Percentiles rank a stretch among this genome's conserved stretches.
These are phyloP conservation scores for Platycercus adscitus DNA, from an alignment of 2,113 vertebrate species.

Conservation along the genomic window DNA sequence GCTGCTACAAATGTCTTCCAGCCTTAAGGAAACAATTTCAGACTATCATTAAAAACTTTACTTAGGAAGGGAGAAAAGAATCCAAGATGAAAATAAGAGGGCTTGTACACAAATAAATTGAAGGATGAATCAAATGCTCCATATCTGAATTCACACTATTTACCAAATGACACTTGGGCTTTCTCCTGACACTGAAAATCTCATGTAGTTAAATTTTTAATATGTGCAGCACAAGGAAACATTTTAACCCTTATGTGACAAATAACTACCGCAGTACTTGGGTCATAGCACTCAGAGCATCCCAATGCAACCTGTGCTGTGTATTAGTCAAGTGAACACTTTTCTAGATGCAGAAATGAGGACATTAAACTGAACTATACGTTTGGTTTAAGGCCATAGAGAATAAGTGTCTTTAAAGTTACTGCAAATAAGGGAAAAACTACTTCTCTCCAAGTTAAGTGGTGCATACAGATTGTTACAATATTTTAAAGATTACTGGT, in stretches of 20 bases:
- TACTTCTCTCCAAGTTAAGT: neutral
- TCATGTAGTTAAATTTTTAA: neutral
- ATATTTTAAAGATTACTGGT: neutral
- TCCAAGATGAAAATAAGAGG: neutral
- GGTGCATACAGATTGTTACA: neutral
- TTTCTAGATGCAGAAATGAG: neutral
- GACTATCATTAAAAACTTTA: neutral
- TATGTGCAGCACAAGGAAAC: neutral
- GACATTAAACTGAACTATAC: neutral
- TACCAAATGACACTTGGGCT: neutral
- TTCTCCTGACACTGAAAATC: neutral
- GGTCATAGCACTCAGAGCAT: neutral
- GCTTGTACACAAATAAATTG: neutral
- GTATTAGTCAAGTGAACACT: neutral
- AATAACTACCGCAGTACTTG: neutral
- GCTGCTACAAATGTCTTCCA: conserved; percentile 7
- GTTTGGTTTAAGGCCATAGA: neutral
- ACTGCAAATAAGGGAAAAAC: neutral
- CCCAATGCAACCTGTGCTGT: neutral
- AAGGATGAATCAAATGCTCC: neutral
- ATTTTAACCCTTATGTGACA: neutral
- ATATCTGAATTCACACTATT: neutral
- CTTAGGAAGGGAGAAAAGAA: neutral
- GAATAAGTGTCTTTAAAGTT: neutral
- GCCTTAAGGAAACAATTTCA: conserved; percentile 5